Evolutionary conservation across 2,888 invertebrate species (phyloP).

Genomic region (Candidula unifasciata): DNA sequence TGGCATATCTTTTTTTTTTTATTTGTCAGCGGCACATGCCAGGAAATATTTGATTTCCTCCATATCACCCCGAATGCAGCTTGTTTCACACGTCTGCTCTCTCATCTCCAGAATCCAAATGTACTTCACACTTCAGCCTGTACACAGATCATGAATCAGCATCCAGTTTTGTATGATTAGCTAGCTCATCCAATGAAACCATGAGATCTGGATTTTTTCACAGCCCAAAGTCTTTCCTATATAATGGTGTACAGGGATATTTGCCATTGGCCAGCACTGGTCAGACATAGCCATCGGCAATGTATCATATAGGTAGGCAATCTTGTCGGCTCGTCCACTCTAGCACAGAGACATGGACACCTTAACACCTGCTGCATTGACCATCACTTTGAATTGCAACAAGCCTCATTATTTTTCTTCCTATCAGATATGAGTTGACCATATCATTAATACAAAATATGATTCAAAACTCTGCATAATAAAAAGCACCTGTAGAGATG

Average conservation of each 20-base stretch:
- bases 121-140: constrained; percentile 38
- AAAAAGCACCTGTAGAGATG: too few species aligned
- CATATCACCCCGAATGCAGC: constrained; percentile 12
- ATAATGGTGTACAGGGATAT: constrained; percentile 55
- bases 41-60: constrained; percentile 30
- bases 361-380: too few species aligned
- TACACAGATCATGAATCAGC: constrained; percentile 48
- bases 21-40: constrained; percentile 19
- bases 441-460: too few species aligned
- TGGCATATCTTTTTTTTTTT: neutral
- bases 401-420: too few species aligned
- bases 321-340: too few species aligned
- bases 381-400: too few species aligned
- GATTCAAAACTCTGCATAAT: too few species aligned
- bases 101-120: constrained; percentile 39
- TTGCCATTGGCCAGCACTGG: constrained; percentile 55
- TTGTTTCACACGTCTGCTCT: neutral
- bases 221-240: constrained; percentile 63
- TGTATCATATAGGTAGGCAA: too few species aligned
- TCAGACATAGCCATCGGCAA: neutral
- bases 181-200: constrained; percentile 57
- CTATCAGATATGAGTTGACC: too few species aligned
- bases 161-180: constrained; percentile 55
- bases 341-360: too few species aligned
- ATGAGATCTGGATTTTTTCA: constrained; percentile 63